phyloP scores from a whole-genome alignment of 2,888 invertebrate species.

The Tenodera sinensis region DNA sequence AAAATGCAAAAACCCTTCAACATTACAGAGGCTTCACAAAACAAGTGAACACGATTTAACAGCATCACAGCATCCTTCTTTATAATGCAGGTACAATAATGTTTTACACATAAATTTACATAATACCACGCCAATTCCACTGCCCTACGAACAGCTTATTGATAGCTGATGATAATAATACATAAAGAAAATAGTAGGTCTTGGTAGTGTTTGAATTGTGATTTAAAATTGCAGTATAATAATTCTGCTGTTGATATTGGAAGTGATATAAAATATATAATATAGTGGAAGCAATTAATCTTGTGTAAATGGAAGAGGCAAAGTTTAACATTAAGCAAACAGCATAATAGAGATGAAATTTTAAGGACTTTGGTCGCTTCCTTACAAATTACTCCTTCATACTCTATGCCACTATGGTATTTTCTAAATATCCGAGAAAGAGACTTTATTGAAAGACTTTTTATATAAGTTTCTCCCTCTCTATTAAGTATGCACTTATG shows the following conservation, averaged over 20 bases:
- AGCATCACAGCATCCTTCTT: constrained; percentile 15
- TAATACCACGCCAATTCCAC: neutral
- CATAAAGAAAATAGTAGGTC: neutral
- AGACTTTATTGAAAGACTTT: constrained; percentile 10
- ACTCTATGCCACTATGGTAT: neutral
- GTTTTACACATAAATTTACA: neutral
- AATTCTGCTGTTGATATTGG: neutral
- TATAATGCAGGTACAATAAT: constrained; percentile 8
- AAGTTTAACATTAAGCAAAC: neutral
- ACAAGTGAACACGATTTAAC: constrained; percentile 1
- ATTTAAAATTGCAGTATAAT: neutral
- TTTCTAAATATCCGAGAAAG: constrained; percentile 10
- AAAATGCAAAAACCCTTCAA: neutral
- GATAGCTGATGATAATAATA: neutral
- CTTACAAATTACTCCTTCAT: neutral
- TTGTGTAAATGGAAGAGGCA: neutral
- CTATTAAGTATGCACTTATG: constrained; percentile 26
- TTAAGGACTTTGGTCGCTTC: neutral
- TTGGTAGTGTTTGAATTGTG: neutral
- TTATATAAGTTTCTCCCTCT: neutral
- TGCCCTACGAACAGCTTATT: neutral
- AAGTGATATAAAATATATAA: constrained; percentile 7
- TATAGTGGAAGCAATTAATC: neutral
- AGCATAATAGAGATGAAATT: neutral
- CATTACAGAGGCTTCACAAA: neutral